These are phyloP conservation scores for Heliconius ismenius DNA, from an alignment of 2,888 invertebrate species.

Conservation along the genomic window DNA sequence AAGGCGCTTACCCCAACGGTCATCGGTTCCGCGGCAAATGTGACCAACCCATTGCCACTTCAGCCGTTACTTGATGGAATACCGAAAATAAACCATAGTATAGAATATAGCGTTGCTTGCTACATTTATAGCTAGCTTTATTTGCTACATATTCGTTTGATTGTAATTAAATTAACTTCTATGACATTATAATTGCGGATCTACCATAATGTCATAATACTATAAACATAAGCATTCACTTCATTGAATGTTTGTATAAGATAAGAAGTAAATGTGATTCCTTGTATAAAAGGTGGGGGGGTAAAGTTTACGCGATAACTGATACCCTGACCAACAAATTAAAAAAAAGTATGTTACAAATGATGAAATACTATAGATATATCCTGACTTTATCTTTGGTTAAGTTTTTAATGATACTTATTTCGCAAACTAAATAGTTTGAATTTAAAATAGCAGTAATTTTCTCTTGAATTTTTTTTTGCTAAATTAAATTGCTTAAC, in stretches of 20 bases:
- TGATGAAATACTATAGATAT: not conserved
- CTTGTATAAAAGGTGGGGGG: constrained; percentile 4
- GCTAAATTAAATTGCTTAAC: too few species aligned
- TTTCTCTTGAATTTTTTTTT: too few species aligned
- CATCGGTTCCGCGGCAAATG: too few species aligned
- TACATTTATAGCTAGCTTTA: too few species aligned
- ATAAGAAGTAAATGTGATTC: not conserved
- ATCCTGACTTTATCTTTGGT: not conserved
- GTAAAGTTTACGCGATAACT: not conserved
- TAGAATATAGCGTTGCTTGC: too few species aligned
- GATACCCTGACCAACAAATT: not conserved
- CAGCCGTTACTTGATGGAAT: too few species aligned
- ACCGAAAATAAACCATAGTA: not conserved
- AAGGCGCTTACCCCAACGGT: too few species aligned
- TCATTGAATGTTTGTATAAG: not conserved
- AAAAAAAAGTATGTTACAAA: not conserved
- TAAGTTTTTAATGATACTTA: too few species aligned
- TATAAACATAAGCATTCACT: not conserved
- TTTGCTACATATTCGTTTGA: not conserved
- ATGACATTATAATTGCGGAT: not conserved
- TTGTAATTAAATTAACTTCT: not conserved
- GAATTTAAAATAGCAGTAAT: too few species aligned
- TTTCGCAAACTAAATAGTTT: too few species aligned
- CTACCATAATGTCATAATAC: not conserved
- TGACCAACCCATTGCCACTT: too few species aligned